Conservation (phyloP, 2,797 vertebrate genomes). For the Microtus obscurus region DNA sequence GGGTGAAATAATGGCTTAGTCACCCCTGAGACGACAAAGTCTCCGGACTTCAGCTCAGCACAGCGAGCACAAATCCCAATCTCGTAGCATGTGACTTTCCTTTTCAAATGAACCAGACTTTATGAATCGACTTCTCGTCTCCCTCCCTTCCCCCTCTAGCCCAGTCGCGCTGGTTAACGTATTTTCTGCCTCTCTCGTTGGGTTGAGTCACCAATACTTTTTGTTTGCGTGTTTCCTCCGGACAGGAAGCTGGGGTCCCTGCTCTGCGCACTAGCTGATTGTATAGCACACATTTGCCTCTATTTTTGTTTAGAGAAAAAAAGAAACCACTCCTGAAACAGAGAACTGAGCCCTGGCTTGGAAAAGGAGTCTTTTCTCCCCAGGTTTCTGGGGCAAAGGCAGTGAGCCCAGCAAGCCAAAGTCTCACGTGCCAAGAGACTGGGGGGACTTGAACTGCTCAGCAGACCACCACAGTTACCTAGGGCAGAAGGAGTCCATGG, state of each 20-base stretch:
- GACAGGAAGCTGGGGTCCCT: conserved; percentile 1
- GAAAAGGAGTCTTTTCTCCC: not conserved
- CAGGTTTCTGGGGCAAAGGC: conserved; percentile 23
- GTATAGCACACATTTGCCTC: not conserved
- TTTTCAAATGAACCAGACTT: conserved; percentile 70
- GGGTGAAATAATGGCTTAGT: conserved; percentile 66
- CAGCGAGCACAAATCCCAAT: conserved; percentile 48
- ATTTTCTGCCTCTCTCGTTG: conserved; percentile 60
- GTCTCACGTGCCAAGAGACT: not conserved
- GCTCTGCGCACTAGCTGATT: not conserved
- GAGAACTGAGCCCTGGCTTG: not conserved
- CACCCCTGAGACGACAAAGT: not conserved
- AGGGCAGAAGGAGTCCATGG: not conserved
- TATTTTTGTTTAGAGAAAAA: not conserved
- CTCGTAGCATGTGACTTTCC: conserved; percentile 54
- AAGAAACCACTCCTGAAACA: not conserved
- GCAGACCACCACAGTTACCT: not conserved
- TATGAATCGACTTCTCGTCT: conserved; percentile 55
- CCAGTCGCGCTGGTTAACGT: not conserved
- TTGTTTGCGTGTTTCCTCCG: not conserved
- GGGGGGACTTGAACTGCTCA: not conserved
- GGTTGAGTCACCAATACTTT: conserved; percentile 23
- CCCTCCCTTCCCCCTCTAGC: not conserved
- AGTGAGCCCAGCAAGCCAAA: not conserved
- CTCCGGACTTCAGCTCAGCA: conserved; percentile 5